Conservation (phyloP, 2,888 invertebrate genomes). For the Sepioteuthis lessoniana region DNA sequence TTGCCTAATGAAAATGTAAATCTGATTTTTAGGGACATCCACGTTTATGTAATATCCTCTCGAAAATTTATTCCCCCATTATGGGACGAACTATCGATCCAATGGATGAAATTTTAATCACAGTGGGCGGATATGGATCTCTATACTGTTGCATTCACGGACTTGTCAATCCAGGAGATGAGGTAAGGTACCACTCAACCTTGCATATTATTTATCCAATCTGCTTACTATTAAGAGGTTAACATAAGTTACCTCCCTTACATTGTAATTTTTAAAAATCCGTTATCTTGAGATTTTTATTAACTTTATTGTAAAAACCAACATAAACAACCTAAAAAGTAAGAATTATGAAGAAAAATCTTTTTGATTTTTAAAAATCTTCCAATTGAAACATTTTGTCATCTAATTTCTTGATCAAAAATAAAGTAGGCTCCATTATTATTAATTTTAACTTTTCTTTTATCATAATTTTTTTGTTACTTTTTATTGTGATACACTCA, state of each 20-base stretch:
- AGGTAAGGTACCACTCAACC: constrained; percentile 70
- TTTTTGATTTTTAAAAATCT: too few species aligned
- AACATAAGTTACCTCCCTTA: neutral
- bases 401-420: neutral
- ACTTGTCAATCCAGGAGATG: constrained; percentile 85
- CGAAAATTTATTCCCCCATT: constrained; percentile 88
- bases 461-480: too few species aligned
- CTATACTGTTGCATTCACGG: constrained; percentile 90
- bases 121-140: constrained; percentile 95
- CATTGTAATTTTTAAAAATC: neutral
- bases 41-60: constrained; percentile 87
- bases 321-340: too few species aligned
- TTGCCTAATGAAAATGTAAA: neutral
- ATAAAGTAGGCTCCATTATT: neutral
- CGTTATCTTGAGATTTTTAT: too few species aligned
- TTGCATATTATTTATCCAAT: neutral
- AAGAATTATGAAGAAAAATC: too few species aligned
- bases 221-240: neutral
- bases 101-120: constrained; percentile 88
- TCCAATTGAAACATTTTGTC: neutral
- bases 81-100: constrained; percentile 86
- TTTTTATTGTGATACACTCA: too few species aligned
- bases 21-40: constrained; percentile 86
- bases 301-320: too few species aligned
- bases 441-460: too few species aligned